Base-by-base conservation (phyloP, 2,113 vertebrate species). In the Sceloporus tristichus region DNA sequence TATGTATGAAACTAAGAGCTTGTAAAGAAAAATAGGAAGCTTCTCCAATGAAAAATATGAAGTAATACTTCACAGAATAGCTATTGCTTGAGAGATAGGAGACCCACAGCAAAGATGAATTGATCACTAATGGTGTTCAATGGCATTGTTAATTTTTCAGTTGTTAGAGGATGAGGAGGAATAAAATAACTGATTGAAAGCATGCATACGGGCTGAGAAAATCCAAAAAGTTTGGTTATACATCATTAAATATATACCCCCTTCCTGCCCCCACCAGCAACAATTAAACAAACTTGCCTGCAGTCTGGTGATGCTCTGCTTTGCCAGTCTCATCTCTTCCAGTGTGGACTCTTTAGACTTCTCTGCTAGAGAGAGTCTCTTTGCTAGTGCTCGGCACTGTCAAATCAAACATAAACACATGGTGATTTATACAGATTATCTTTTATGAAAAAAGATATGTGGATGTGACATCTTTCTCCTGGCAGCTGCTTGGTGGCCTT, bases 351-450 rank as follows among this genome's bases (percentile, higher is more conserved):
- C 98, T 85, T 98, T 97, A 29, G 98, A 97, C 78, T 98, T 99
- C 88, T 99, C 99, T 21, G 98, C 98, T 68, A 99, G 95, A 74
- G 98, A 94, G 86, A 99, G 95, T 85, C 99, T 98, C 94, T 98
- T 99, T 77, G 97, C 98, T 92, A 99, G 97, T 18, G 99, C 99
- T 74, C 99, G 98, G 93, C 99, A 99, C 99, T 99, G 85, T n/a
- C 88, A 85, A 75, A 84, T 42, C 0, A 88, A 14, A 0, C 53
- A 48, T 23, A 77, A 53, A 74, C 54, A 42, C 42, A 78, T 29
- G n/a, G n/a, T 56, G 25, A 34, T 40, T 77, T 70, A 77, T 56
- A 68, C 13, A 77, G 29, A 16, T 48, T 23, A 19, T 9, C 8
- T 54, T 74, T 85, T 8, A 54, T 18, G 59, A 13, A 2, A 21